Evolutionary conservation across 1,140 invertebrate genomes (phyloP), one percentile per base, ranked within the genome.

Genomic region (Cyphomyrmex costatus): DNA sequence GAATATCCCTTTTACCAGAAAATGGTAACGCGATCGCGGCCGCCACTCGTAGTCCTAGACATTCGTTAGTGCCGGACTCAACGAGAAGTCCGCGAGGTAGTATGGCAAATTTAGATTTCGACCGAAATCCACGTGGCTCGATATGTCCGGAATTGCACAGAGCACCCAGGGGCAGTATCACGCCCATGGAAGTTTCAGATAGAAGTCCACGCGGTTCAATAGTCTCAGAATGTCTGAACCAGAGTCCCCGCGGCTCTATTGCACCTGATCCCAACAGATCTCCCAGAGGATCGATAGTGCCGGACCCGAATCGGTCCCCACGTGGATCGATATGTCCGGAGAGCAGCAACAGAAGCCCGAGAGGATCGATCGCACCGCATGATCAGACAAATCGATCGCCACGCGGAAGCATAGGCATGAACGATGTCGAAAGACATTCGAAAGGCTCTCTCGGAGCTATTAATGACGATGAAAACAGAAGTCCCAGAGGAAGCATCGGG

Each of bases 51-150:
- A 96, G 96, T 88, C 96, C 96, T 0, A 93, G 96, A 86, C 96
- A 96, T 87, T 97, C 96, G 84, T 91, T 97, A 68, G 94, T 96
- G 0, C 96, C 96, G 0, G 96, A 97, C 74, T 91, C 93, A 16
- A 91, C 91, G 14, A 95, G 94, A 19, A 95, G 95, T 89, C 95
- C 96, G 0, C 92, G 96, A 4, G 95, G 95, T 10, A 95, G 94
- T 61, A 83, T 96, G 6, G 93, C 92, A 1, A 95, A 94, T 46
- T 92, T 95, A 33, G 95, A 96, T 36, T 95, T 95, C 21, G 96
- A 95, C 51, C 93, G 96, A 56, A 97, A 96, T 92, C 96, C 96
- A 12, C 93, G 97, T 53, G 97, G 97, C 1, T 97, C 96, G 16
- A 95, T 97, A 49, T 96, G 96, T 61, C 96, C 96, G 0, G 92